Base-by-base conservation (phyloP, 2,888 invertebrate genomes). In the Pristionchus arcanus region DNA sequence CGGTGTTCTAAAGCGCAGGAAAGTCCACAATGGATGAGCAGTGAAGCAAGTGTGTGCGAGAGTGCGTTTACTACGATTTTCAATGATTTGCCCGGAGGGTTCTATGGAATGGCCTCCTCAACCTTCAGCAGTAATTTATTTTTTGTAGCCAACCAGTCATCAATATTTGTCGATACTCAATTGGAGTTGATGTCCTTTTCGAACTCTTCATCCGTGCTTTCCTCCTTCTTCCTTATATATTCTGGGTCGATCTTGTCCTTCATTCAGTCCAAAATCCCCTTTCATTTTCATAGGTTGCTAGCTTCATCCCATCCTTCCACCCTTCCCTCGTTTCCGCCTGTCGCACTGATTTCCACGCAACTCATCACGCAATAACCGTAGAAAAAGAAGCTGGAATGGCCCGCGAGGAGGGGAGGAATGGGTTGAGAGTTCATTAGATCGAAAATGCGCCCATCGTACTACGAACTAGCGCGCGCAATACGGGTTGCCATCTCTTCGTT, bases 301-400 rank as follows among this genome's bases (percentile, higher is more conserved):
- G 37, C 37, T 25, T 37, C 37, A 34, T 37, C 74, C 21, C 16
- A 5, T 71, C 34, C 37, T 74, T 74, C 74, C n/a, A n/a, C n/a
- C 19, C 34, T 34, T 34, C 19, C 15, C 71, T 71, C 74, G 21
- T 74, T 74, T 74, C 74, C 74, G 19, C 74, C 34, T 74, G 74
- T 37, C 74, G 34, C 74, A 4, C 34, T 37, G 74, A 74, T 74
- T 37, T 74, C 74, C 74, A 42, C 74, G 74, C 74, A 74, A 74
- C 74, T 74, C 74, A 74, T 74, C 74, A 74, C 74, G 37, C 74
- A 74, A 74, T 74, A 74, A 74, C 74, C 31, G 21, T 37, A 37
- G 25, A 74, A 74, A 74, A 74, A 74, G 74, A 37, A 25, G 71
- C n/a, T 37, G 34, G 74, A 74, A 74, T 74, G 37, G 74, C 21